Evolutionary conservation across 2,888 invertebrate species (phyloP).

Genomic region (Epicampocera succincta): DNA sequence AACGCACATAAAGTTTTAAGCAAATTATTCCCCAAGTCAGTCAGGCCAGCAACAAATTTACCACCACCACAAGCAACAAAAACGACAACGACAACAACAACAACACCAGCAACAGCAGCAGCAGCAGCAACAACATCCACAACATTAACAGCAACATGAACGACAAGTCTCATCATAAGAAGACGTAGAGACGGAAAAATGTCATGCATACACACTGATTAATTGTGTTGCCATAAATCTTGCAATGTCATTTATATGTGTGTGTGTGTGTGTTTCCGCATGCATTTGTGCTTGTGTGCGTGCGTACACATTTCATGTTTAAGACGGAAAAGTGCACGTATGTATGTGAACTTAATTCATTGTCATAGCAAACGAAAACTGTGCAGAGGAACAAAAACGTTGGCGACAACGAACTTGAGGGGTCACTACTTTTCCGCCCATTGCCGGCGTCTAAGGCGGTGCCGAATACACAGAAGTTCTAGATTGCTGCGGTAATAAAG

Average conservation of each 20-base stretch:
- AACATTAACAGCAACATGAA: conserved; percentile 50
- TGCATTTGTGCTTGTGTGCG: neutral
- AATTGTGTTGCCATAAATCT: conserved; percentile 72
- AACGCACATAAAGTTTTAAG: conserved; percentile 9
- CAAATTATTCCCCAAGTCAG: conserved; percentile 51
- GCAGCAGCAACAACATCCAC: conserved; percentile 45
- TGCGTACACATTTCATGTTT: conserved; percentile 17
- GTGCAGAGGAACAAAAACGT: neutral
- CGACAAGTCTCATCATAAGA: conserved; percentile 57
- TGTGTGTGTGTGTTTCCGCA: conserved; percentile 7
- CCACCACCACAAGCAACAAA: conserved; percentile 32
- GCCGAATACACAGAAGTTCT: too few species aligned
- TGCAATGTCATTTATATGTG: conserved; percentile 60
- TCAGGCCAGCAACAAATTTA: conserved; percentile 54
- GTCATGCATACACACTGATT: conserved; percentile 70
- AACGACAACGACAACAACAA: conserved; percentile 30
- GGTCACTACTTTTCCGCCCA: neutral
- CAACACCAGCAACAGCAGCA: conserved; percentile 46
- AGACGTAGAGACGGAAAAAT: conserved; percentile 41
- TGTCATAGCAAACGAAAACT: conserved; percentile 51
- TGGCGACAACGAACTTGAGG: neutral
- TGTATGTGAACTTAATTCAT: conserved; percentile 58
- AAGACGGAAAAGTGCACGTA: conserved; percentile 30
- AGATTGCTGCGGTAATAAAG: too few species aligned
- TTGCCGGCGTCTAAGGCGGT: too few species aligned